A percentile compares a stretch with the other conserved stretches of the same genome.
phyloP scores from a whole-genome alignment of 1,140 invertebrate genomes.

The Bombus difficillimus region DNA sequence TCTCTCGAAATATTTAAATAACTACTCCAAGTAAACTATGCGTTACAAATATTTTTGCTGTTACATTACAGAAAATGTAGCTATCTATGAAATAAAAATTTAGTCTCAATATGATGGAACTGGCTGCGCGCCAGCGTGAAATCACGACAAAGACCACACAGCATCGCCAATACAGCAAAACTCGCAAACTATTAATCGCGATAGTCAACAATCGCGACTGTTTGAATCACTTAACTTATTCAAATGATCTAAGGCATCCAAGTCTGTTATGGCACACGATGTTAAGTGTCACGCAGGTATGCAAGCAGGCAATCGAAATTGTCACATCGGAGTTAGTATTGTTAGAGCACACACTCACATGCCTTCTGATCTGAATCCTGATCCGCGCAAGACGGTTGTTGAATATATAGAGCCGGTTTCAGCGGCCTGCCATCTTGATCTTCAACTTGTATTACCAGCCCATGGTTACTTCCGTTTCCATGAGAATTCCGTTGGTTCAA shows the following conservation, averaged over 20 bases:
- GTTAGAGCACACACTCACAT: conserved; percentile 83
- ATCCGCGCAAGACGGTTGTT: conserved; percentile 80
- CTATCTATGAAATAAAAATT: no score
- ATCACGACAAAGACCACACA: not conserved
- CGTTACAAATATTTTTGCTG: not conserved
- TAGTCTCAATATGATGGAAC: not conserved
- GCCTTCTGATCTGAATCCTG: conserved; percentile 79
- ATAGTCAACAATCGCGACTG: not conserved
- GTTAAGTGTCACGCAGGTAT: conserved; percentile 66
- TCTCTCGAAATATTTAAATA: not conserved
- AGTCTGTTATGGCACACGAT: conserved; percentile 56
- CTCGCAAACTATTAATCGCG: not conserved
- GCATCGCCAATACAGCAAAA: not conserved
- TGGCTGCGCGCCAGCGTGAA: not conserved
- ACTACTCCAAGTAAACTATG: not conserved
- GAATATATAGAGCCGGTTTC: conserved; percentile 83
- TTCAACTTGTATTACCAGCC: conserved; percentile 85
- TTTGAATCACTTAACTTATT: not conserved
- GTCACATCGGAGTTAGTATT: conserved; percentile 77
- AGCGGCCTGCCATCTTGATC: conserved; percentile 85
- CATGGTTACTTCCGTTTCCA: conserved; percentile 83
- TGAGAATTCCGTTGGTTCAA: conserved; percentile 66
- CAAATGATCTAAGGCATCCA: not conserved
- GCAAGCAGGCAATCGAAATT: conserved; percentile 56
- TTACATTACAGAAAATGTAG: not conserved